Evolutionary conservation across 2,888 invertebrate genomes (phyloP).

Genomic region (Epistrophe grossulariae): DNA sequence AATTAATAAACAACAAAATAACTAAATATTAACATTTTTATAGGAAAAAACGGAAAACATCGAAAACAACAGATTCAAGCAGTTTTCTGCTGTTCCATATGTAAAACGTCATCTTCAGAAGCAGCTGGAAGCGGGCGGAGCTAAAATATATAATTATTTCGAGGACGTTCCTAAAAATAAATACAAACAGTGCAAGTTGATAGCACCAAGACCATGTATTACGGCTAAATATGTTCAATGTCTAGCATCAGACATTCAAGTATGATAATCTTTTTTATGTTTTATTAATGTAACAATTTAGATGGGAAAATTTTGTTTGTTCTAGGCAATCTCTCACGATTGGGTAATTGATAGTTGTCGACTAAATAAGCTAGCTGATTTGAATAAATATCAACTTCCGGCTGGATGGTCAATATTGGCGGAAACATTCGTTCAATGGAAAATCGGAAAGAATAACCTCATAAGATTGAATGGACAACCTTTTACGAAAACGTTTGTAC

Average conservation of each 20-base stretch:
- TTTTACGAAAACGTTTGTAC: slow-evolving; percentile 85
- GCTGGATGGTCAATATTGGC: slow-evolving; percentile 86
- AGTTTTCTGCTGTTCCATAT: slow-evolving; percentile 85
- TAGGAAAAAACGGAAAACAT: slow-evolving; percentile 37
- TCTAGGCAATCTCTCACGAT: slow-evolving; percentile 86
- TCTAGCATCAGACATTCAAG: slow-evolving; percentile 87
- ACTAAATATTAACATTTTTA: neutral
- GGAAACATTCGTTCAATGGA: slow-evolving; percentile 83
- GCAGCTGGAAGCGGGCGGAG: slow-evolving; percentile 87
- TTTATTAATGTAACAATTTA: neutral
- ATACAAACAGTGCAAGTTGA: slow-evolving; percentile 85
- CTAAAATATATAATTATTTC: slow-evolving; percentile 86
- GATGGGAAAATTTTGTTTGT: slow-evolving; percentile 10
- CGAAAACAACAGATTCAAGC: slow-evolving; percentile 81
- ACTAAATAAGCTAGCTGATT: slow-evolving; percentile 82
- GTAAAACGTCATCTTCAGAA: slow-evolving; percentile 86
- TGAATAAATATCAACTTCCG: slow-evolving; percentile 85
- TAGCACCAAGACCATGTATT: slow-evolving; percentile 89
- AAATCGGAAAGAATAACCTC: slow-evolving; percentile 79
- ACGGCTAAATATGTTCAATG: slow-evolving; percentile 91
- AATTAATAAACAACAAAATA: no score
- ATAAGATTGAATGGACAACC: slow-evolving; percentile 83
- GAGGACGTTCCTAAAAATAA: slow-evolving; percentile 86
- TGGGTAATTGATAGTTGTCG: slow-evolving; percentile 89
- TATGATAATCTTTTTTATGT: slow-evolving; percentile 48